Base-by-base conservation (phyloP, 1,140 invertebrate genomes). In the Drosophila leontia region DNA sequence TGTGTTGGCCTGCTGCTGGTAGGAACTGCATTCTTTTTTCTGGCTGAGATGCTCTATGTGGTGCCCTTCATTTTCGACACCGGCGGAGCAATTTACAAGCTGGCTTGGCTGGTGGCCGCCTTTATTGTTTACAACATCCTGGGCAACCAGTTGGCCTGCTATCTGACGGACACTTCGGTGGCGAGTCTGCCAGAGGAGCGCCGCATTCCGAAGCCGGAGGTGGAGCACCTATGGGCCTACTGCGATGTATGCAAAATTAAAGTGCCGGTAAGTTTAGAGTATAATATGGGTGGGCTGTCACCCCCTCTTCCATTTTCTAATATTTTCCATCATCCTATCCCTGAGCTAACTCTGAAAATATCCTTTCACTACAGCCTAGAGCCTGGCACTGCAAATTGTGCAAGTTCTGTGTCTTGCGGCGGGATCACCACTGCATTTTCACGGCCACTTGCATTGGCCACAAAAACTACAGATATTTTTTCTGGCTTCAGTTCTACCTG, bases 381-480 rank as follows among this genome's bases (percentile, higher is more conserved):
- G 95, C 98, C 5, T 98, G 97, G 95, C 98, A 99, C 92, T 99
- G 98, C 88, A 93, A 94, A 44, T 94, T 93, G 48, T 99, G 98
- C 86, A 91, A 94, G 71, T 88, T 92, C n/a, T 99, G 98, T 90
- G 96, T 99, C 44, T 90, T 98, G n/a, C 98, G 98, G 91, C 94
- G 98, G 76, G 98, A 99, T 92, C 98, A 99, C 93, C 98, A 99
- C 91, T 99, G 98, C 92, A 95, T 96, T 48, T 99, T 99, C 91
- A 96, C 96, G 17, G 96, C 96, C 15, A 96, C 96, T 88, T 99
- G 98, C 93, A 94, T 99, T 12, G 98, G 98, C 0, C 96, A 98
- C 92, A 94, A 94, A 60, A 99, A 99, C 93, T 96, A 97, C 77
- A 94, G 98, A 84, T 99, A 97, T 92, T 99, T 98, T 86, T 93